Conservation (phyloP, 1,140 invertebrate species). For the Argopecten irradians region DNA sequence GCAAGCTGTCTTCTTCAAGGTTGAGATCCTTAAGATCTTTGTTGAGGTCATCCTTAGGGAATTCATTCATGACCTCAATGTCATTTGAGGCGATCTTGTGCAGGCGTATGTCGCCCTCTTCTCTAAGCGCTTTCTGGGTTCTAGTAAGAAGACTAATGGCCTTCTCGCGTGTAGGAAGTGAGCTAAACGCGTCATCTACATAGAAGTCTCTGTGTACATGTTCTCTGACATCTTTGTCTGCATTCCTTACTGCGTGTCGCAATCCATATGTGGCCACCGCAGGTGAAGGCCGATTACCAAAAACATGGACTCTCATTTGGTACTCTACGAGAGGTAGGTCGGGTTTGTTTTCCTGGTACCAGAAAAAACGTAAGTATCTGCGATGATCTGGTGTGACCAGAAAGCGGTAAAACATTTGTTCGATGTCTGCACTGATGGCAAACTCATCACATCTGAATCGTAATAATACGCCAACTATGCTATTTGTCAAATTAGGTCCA, state of each 20-base stretch:
- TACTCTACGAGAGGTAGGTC: constrained; percentile 38
- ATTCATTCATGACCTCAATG: constrained; percentile 33
- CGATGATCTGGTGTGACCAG: constrained; percentile 36
- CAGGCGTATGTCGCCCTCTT: constrained; percentile 30
- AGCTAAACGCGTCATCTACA: constrained; percentile 40
- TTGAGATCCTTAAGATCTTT: constrained; percentile 46
- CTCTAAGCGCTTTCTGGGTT: constrained; percentile 33
- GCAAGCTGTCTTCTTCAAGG: constrained; percentile 32
- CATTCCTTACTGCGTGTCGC: constrained; percentile 24
- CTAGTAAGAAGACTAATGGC: constrained; percentile 33
- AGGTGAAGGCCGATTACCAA: constrained; percentile 50
- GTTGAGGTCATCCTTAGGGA: constrained; percentile 34
- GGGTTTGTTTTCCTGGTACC: constrained; percentile 46
- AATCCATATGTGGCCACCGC: constrained; percentile 45
- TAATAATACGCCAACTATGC: constrained; percentile 51
- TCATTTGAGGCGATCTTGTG: constrained; percentile 44
- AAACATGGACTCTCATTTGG: constrained; percentile 50
- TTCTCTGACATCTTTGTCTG: constrained; percentile 4
- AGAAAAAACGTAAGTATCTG: constrained; percentile 48
- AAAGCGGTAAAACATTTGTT: constrained; percentile 50
- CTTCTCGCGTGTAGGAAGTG: constrained; percentile 20
- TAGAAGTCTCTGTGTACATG: constrained; percentile 45
- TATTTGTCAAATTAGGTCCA: constrained; percentile 72
- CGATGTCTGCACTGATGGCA: constrained; percentile 47
- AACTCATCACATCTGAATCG: constrained; percentile 52